Conservation (phyloP, 2,888 invertebrate genomes). For the Hypena proboscidalis region DNA sequence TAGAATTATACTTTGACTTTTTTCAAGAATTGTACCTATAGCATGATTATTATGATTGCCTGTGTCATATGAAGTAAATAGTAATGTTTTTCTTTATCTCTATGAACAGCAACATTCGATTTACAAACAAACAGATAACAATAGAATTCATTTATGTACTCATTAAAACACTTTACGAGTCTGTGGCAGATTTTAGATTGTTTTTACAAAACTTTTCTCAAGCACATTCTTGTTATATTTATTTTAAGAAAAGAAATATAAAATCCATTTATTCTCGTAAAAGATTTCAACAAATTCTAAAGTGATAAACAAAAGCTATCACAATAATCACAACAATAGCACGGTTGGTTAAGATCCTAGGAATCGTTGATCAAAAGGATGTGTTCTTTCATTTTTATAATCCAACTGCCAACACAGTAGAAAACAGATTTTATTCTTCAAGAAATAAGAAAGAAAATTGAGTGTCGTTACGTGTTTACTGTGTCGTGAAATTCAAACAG, state of each 20-base stretch:
- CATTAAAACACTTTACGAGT: no score
- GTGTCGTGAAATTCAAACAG: constrained; percentile 41
- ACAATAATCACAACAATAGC: constrained; percentile 27
- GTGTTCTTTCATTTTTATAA: constrained; percentile 35
- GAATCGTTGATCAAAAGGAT: constrained; percentile 38
- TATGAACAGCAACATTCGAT: no score
- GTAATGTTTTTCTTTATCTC: no score
- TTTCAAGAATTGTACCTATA: no score
- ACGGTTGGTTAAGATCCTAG: constrained; percentile 34
- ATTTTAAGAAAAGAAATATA: background rate
- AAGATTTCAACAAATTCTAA: constrained; percentile 15
- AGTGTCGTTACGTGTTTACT: constrained; percentile 25
- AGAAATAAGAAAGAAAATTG: constrained; percentile 17
- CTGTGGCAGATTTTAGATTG: no score
- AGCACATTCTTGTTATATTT: no score
- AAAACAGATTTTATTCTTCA: constrained; percentile 13
- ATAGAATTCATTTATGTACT: no score
- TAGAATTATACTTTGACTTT: no score
- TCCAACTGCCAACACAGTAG: constrained; percentile 10
- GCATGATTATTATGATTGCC: no score
- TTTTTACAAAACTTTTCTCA: no score
- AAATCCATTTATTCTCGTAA: background rate
- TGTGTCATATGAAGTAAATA: no score
- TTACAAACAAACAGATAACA: no score
- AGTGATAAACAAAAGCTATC: constrained; percentile 26